Percentiles rank a stretch among this genome's conserved stretches.
Conservation (phyloP, 2,113 vertebrate genomes). For the Cervus canadensis region DNA sequence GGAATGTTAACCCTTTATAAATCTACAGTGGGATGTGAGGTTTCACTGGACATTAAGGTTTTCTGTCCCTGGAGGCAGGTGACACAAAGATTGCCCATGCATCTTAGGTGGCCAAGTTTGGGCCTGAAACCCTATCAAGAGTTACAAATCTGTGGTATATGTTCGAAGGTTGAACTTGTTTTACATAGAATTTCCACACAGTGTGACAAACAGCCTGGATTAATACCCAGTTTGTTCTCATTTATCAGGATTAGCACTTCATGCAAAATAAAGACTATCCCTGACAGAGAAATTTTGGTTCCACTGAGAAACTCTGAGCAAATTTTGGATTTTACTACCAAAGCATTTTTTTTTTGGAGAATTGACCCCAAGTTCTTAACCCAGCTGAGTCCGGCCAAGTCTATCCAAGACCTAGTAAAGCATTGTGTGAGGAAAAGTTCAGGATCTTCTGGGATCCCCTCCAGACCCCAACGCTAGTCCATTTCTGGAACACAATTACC, state of each 20-base stretch:
- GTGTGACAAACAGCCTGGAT: background rate
- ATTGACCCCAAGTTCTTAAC: background rate
- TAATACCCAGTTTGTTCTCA: background rate
- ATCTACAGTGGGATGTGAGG: background rate
- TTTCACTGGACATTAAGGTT: background rate
- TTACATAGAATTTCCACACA: background rate
- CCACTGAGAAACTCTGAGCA: background rate
- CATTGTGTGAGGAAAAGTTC: background rate
- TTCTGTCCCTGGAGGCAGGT: background rate
- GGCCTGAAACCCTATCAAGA: background rate
- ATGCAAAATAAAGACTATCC: background rate
- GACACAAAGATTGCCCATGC: background rate
- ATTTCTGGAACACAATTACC: conserved; percentile 45
- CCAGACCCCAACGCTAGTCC: background rate
- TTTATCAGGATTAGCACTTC: background rate
- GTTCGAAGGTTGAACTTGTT: background rate
- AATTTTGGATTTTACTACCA: background rate
- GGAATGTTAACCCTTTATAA: background rate
- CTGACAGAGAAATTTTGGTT: background rate
- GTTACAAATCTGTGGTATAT: background rate
- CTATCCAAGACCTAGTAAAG: background rate
- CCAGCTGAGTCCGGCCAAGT: background rate
- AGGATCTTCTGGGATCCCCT: background rate
- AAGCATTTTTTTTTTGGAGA: background rate
- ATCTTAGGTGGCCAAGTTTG: background rate